Conservation (phyloP, 2,888 invertebrate genomes). For the Spicauda simplicius region DNA sequence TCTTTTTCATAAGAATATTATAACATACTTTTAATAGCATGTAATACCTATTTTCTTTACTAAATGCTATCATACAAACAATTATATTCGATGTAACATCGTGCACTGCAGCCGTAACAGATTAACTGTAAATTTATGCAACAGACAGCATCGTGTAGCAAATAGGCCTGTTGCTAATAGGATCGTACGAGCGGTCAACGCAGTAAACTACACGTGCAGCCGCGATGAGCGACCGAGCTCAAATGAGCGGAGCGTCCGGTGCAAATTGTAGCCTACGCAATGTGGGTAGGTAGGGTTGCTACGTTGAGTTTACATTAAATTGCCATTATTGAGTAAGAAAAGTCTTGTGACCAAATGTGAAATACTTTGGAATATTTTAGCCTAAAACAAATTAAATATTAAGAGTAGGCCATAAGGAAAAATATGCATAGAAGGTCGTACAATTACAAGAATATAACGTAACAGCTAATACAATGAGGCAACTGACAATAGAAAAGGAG, state of each 20-base stretch:
- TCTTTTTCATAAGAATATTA: no score
- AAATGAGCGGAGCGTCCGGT: constrained; percentile 19
- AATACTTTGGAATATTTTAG: no score
- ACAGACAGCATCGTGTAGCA: constrained; percentile 2
- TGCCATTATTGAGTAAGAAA: neutral
- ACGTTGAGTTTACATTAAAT: constrained; percentile 2
- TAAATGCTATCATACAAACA: neutral
- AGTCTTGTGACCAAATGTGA: no score
- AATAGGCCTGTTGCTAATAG: constrained; percentile 20
- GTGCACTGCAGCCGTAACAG: neutral
- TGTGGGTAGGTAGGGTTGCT: constrained; percentile 21
- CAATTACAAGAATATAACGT: no score
- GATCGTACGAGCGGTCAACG: constrained; percentile 1
- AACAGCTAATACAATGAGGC: no score
- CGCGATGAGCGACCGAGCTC: constrained; percentile 17
- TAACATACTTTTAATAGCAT: no score
- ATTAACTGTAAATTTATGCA: neutral
- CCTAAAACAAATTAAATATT: no score
- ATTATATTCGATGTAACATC: neutral
- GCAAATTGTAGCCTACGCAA: constrained; percentile 25
- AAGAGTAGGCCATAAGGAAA: no score
- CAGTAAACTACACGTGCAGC: constrained; percentile 24
- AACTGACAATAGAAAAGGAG: no score
- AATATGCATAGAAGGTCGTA: no score
- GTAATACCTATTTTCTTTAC: neutral